phyloP scores from a whole-genome alignment of 2,113 vertebrate species.

The Pseudonaja textilis region DNA sequence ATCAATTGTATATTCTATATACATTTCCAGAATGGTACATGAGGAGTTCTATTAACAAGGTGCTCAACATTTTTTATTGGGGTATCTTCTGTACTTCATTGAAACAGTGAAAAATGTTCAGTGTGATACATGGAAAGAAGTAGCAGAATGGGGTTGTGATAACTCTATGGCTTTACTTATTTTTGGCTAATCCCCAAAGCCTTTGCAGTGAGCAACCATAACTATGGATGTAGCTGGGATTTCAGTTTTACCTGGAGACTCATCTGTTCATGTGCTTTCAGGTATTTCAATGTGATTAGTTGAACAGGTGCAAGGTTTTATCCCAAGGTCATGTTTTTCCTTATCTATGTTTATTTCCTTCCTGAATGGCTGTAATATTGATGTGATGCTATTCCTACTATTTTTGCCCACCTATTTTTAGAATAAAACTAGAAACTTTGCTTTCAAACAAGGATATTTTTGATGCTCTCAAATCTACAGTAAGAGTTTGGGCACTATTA shows the following conservation, averaged over 20 bases:
- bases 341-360: not conserved
- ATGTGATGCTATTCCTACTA: not conserved
- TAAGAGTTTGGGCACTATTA: not conserved
- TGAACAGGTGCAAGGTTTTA: not conserved
- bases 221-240: not conserved
- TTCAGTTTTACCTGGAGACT: not conserved
- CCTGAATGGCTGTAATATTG: not conserved
- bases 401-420: not conserved
- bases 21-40: not conserved
- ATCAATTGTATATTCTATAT: not conserved
- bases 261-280: not conserved
- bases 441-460: not conserved
- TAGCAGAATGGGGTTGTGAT: not conserved
- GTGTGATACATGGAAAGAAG: not conserved
- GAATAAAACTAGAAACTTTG: not conserved
- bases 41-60: not conserved
- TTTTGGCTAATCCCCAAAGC: not conserved
- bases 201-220: not conserved
- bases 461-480: not conserved
- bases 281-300: not conserved
- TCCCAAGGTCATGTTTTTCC: not conserved
- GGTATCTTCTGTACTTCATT: not conserved
- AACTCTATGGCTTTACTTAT: not conserved
- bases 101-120: not conserved
- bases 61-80: constrained; percentile 12